Conservation (phyloP, 2,113 vertebrate genomes). For the Leiothrix lutea region DNA sequence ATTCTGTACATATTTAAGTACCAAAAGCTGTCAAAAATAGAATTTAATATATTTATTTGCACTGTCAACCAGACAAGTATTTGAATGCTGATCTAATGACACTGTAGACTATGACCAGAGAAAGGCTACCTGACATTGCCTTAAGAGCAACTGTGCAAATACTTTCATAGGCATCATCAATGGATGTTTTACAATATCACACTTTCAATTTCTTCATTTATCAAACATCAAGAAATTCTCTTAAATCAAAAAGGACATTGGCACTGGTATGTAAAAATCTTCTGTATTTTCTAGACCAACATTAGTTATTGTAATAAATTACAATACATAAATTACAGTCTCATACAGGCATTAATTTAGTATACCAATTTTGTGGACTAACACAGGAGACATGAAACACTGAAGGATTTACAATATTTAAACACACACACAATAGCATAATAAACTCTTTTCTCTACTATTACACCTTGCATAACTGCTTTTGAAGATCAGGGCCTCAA, state of each 20-base stretch:
- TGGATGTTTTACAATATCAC: not conserved
- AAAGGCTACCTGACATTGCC: not conserved
- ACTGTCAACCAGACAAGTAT: not conserved
- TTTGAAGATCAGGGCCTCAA: not conserved
- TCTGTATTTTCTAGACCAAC: not conserved
- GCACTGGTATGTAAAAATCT: not conserved
- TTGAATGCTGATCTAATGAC: not conserved
- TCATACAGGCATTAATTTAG: not conserved
- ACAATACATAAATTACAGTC: not conserved
- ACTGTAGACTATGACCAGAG: not conserved
- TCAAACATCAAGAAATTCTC: not conserved
- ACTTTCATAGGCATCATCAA: not conserved
- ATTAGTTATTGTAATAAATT: not conserved
- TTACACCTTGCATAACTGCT: not conserved
- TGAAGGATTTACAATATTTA: not conserved
- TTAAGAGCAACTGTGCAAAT: not conserved
- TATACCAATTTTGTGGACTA: not conserved
- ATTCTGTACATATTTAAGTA: conserved; percentile 99
- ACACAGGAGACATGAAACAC: not conserved
- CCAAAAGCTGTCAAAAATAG: conserved; percentile 83
- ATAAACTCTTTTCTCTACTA: not conserved
- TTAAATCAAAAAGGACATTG: not conserved
- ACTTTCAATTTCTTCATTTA: not conserved
- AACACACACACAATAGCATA: not conserved
- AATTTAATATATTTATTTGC: conserved; percentile 13